These are phyloP conservation scores for Helogale parvula DNA, from an alignment of 2,113 vertebrate genomes.

Conservation along the genomic window DNA sequence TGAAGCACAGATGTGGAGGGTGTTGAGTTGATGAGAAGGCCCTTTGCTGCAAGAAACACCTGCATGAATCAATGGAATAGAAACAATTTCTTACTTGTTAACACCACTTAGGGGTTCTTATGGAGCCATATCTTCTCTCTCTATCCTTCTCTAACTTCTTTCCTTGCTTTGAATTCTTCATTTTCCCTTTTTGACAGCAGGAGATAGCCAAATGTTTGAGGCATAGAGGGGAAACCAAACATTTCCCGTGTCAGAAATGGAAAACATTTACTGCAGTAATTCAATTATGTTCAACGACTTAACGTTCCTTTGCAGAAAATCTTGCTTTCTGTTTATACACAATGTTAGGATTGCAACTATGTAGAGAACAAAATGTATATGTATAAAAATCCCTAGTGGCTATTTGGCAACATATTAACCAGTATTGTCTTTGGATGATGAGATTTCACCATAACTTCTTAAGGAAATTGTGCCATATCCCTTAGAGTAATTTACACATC, in stretches of 20 bases:
- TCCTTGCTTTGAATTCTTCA: not conserved
- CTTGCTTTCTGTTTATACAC: not conserved
- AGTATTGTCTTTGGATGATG: not conserved
- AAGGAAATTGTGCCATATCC: not conserved
- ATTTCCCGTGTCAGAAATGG: not conserved
- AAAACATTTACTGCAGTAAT: not conserved
- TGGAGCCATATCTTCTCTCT: not conserved
- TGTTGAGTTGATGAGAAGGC: not conserved
- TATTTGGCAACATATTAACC: not conserved
- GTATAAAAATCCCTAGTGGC: not conserved
- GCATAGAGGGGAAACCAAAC: not conserved
- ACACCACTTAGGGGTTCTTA: not conserved
- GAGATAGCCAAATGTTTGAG: not conserved
- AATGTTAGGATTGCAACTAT: not conserved
- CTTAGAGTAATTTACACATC: not conserved
- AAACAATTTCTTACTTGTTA: not conserved
- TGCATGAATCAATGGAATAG: not conserved
- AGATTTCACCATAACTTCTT: slow-evolving; percentile 7
- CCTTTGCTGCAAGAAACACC: not conserved
- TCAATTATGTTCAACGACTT: not conserved
- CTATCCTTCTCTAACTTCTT: not conserved
- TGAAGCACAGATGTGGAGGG: not conserved
- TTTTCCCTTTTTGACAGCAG: not conserved
- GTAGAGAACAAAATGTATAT: not conserved
- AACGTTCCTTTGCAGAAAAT: not conserved